Base-by-base conservation (phyloP, 2,113 vertebrate species). In the Oenanthe melanoleuca region DNA sequence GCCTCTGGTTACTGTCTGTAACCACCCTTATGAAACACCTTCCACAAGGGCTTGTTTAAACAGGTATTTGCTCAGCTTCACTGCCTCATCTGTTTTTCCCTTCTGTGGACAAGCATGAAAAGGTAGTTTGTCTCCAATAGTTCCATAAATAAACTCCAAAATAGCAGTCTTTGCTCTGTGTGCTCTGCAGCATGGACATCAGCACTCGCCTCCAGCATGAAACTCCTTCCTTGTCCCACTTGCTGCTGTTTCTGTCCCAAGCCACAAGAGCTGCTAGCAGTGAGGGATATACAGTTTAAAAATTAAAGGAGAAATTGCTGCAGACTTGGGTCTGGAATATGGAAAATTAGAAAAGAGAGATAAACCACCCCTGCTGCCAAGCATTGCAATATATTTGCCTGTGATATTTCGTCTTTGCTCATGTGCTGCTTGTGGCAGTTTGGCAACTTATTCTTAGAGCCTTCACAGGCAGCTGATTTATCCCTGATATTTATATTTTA, bases 181-280 rank as follows among this genome's bases (percentile, higher is more conserved):
- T 23, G 26, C 16, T 66, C 40, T 73, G 34, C n/a, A 80, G 56
- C 3, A 1, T 11, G 60, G 61, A 37, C 25, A 23, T n/a, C 4
- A 13, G 14, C 13, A 22, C 13, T 84, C 0, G 0, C 15, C 14
- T 65, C 52, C 14, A 38, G 7, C 1, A 3, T 9, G 31, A 61
- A 91, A 49, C 12, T 81, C 22, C 8, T 74, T 74, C 47, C 67
- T 78, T 75, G 45, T 72, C 40, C 44, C 38, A 4, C 50, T 80
- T 75, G 24, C 77, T 74, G 52, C 20, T 2, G 0, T 53, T 53
- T 37, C 57, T 65, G 31, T 29, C 34, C 34, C 8, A 5, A 64
- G 26, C 31, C 24, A 33, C 3, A 18, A 49, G 23, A 89, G 33
- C 47, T 64, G 25, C 5, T 21, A 82, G 14, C n/a, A 61, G 40